Percentiles rank a stretch among this genome's conserved stretches.
Evolutionary conservation across 2,888 invertebrate genomes (phyloP).

Genomic region (Ophion ellenae): DNA sequence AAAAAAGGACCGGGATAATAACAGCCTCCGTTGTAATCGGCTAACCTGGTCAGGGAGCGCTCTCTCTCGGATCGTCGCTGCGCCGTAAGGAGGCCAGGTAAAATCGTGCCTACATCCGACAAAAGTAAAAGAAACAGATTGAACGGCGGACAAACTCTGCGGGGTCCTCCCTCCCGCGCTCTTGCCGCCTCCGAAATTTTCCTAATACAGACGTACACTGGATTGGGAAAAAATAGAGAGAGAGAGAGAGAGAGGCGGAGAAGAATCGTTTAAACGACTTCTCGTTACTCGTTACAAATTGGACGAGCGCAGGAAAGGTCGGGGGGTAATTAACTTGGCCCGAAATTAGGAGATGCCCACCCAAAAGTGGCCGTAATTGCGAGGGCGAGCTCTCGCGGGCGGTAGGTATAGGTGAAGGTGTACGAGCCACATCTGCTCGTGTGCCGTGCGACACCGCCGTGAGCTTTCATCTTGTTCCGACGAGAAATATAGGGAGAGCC

Average conservation of each 20-base stretch:
- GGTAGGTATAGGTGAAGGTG: slow-evolving; percentile 21
- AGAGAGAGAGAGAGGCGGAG: background rate
- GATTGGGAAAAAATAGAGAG: slow-evolving; percentile 19
- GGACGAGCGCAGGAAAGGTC: slow-evolving; percentile 13
- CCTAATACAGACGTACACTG: slow-evolving; percentile 28
- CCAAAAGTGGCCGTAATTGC: slow-evolving; percentile 43
- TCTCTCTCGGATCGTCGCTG: slow-evolving; percentile 28
- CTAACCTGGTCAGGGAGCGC: slow-evolving; percentile 62
- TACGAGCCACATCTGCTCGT: slow-evolving; percentile 24
- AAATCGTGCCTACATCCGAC: slow-evolving; percentile 64
- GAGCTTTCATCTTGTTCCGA: slow-evolving; percentile 31
- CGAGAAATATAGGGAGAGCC: background rate
- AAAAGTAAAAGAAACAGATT: slow-evolving; percentile 61
- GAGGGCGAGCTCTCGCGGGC: slow-evolving; percentile 12
- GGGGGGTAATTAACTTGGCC: slow-evolving; percentile 46
- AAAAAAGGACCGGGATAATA: slow-evolving; percentile 68
- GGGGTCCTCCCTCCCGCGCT: background rate
- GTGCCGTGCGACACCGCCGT: slow-evolving; percentile 30
- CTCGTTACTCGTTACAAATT: slow-evolving; percentile 51
- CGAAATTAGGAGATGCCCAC: slow-evolving; percentile 27
- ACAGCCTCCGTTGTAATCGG: slow-evolving; percentile 71
- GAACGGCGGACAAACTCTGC: slow-evolving; percentile 11
- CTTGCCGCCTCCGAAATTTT: background rate
- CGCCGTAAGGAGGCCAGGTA: slow-evolving; percentile 58
- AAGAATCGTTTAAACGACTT: slow-evolving; percentile 39